Evolutionary conservation across 2,888 invertebrate species (phyloP), one percentile per base, ranked within the genome.

Genomic region (Selenia dentaria): DNA sequence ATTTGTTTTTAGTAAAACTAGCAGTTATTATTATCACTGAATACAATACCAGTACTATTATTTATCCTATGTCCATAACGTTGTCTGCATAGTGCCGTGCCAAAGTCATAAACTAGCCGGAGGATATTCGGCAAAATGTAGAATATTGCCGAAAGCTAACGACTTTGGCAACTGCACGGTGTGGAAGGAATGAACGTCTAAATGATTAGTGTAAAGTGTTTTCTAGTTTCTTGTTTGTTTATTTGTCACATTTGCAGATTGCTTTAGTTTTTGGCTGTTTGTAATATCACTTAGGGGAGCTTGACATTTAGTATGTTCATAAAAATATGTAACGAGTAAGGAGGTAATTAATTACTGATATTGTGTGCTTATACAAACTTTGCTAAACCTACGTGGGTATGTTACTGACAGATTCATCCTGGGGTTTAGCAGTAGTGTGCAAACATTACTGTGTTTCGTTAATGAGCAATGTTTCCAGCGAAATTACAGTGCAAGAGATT

Each of bases 91-190:
- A 42, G 47, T 49, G 47, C 54, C 62, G 68, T 72, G 74, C 76
- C 75, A 74, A 70, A 62, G 54, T 60, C 69, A 62, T 79, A 77
- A 77, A 77, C 64, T 69, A 58, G 61, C 54, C 64, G 57, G 54
- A 54, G 57, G 61, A 59, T 45, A 56, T 60, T 49, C 57, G 54
- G 61, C 51, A 61, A 61, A 57, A 50, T 29, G 29, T 26, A 31
- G 42, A 43, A 38, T 41, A 66, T 64, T 59, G 51, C 41, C 57
- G 62, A 62, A 62, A 61, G 67, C 61, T 70, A 70, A 70, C 60
- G 65, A 62, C 51, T 53, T 70, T 73, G 70, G 73, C 72, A 67
- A 52, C 53, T 26, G 46, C 46, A 51, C 10, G 6, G 25, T n/a
- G 14, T 53, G 59, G 57, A 62, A 53, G 56, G 70, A 66, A 58